phyloP scores from a whole-genome alignment of 2,113 vertebrate genomes.

The Alouatta palliata region DNA sequence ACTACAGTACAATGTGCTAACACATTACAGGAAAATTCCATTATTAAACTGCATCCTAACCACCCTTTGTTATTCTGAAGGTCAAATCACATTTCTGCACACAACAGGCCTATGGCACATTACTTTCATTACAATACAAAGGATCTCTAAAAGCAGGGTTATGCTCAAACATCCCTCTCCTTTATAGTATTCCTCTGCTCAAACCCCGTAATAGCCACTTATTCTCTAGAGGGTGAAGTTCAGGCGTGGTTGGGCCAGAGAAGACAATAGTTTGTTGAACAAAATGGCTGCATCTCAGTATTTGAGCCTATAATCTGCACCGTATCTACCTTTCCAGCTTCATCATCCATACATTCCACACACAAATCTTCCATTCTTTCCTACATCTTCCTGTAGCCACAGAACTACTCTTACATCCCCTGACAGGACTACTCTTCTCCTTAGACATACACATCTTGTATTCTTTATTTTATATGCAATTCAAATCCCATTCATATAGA shows the following conservation, averaged over 20 bases:
- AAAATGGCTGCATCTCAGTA: not conserved
- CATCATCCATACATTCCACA: not conserved
- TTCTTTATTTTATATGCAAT: not conserved
- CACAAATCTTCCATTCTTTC: not conserved
- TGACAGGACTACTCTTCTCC: not conserved
- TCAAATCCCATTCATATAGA: not conserved
- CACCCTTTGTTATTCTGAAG: slow-evolving; percentile 52
- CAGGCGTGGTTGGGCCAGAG: not conserved
- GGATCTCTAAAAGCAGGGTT: not conserved
- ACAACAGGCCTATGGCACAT: not conserved
- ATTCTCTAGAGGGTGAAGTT: not conserved
- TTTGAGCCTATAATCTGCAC: not conserved
- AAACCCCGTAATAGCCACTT: not conserved
- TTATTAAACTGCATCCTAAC: slow-evolving; percentile 36
- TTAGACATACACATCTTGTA: not conserved
- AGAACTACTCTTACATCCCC: not conserved
- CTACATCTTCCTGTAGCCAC: not conserved
- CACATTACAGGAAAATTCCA: not conserved
- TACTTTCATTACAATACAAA: not conserved
- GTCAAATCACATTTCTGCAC: slow-evolving; percentile 8
- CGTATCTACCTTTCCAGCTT: not conserved
- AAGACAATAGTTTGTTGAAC: not conserved
- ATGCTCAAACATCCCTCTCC: not conserved
- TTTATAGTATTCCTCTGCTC: not conserved
- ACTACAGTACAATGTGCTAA: not conserved